Percentiles rank a stretch among this genome's conserved stretches.
Evolutionary conservation across 2,888 invertebrate genomes (phyloP).

Genomic region (Tenthredo distinguenda): DNA sequence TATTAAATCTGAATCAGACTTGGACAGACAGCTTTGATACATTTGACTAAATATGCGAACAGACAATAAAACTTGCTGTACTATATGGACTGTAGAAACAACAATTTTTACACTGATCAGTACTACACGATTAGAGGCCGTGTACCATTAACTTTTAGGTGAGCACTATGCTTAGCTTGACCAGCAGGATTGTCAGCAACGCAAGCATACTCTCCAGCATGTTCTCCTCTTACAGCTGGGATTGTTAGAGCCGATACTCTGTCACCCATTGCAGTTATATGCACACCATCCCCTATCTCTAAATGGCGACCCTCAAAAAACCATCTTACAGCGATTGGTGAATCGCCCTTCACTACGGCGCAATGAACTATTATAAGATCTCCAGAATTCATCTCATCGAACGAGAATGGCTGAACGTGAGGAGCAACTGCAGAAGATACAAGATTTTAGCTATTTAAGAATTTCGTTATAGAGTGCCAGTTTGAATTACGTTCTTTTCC

Average conservation of each 20-base stretch:
- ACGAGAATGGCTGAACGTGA: conserved; percentile 79
- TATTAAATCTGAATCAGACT: conserved; percentile 43
- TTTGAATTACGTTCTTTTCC: background rate
- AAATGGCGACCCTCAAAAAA: conserved; percentile 76
- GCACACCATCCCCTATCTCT: conserved; percentile 74
- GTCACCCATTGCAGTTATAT: conserved; percentile 77
- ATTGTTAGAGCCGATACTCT: conserved; percentile 83
- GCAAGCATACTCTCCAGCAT: conserved; percentile 89
- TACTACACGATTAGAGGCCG: conserved; percentile 56
- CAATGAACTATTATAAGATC: conserved; percentile 82
- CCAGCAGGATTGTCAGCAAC: conserved; percentile 88
- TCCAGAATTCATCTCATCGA: conserved; percentile 79
- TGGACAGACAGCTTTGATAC: conserved; percentile 46
- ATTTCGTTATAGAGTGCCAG: background rate
- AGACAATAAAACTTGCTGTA: conserved; percentile 45
- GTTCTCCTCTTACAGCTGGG: conserved; percentile 84
- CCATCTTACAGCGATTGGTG: conserved; percentile 74
- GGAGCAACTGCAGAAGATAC: conserved; percentile 74
- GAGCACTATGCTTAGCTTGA: conserved; percentile 84
- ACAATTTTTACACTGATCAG: conserved; percentile 52
- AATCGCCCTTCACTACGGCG: conserved; percentile 82
- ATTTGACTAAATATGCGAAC: conserved; percentile 46
- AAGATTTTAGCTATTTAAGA: conserved; percentile 20
- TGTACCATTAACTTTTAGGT: conserved; percentile 87
- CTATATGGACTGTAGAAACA: conserved; percentile 42